These are phyloP conservation scores for Prorops nasuta DNA, from an alignment of 1,140 invertebrate genomes.

Conservation along the genomic window DNA sequence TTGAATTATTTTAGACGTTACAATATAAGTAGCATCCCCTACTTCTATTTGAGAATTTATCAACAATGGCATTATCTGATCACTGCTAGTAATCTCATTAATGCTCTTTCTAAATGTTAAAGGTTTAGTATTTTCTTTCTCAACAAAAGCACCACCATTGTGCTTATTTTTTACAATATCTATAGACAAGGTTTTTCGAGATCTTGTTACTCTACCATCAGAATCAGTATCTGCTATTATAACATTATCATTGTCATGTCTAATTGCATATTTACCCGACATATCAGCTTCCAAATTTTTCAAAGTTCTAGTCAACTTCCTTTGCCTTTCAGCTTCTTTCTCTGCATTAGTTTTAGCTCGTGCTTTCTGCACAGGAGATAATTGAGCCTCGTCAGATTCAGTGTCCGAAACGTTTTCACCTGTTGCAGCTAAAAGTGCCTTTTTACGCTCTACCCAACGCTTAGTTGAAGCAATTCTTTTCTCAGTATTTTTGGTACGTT, in stretches of 20 bases:
- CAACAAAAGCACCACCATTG: neutral
- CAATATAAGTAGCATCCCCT: conserved; percentile 43
- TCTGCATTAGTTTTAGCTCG: conserved; percentile 42
- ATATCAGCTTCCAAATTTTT: conserved; percentile 37
- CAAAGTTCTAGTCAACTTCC: conserved; percentile 29
- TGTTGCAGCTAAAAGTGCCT: conserved; percentile 43
- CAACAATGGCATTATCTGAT: conserved; percentile 5
- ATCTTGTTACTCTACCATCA: conserved; percentile 12
- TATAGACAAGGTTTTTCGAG: neutral
- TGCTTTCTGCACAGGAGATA: conserved; percentile 50
- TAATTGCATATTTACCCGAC: conserved; percentile 20
- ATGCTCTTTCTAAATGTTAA: neutral
- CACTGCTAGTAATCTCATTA: neutral
- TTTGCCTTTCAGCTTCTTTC: conserved; percentile 36
- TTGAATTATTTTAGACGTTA: conserved; percentile 42
- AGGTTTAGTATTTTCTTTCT: conserved; percentile 17
- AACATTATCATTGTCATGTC: conserved; percentile 10
- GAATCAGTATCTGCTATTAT: conserved; percentile 21
- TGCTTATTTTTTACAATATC: neutral
- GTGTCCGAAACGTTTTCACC: conserved; percentile 45
- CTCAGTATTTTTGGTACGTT: conserved; percentile 38
- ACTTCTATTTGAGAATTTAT: conserved; percentile 40
- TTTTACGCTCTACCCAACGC: conserved; percentile 51
- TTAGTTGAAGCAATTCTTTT: conserved; percentile 44
- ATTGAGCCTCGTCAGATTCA: conserved; percentile 45